Evolutionary conservation across 2,888 invertebrate species (phyloP).

Genomic region (Mythimna loreyi): DNA sequence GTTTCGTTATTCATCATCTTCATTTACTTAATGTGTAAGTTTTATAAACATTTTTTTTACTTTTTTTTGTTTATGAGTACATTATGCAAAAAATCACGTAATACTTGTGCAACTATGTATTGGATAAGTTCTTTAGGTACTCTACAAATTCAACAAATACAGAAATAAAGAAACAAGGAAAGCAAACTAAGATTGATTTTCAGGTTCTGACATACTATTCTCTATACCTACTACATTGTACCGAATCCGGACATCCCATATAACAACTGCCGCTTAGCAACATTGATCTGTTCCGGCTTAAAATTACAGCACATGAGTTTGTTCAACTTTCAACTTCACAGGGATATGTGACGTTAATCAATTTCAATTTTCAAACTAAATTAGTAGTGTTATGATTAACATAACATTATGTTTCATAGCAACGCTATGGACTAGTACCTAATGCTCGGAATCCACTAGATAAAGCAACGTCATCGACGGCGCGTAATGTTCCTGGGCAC

Average conservation of each 20-base stretch:
- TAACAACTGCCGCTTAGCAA: conserved; percentile 23
- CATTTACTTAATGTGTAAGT: too few species aligned
- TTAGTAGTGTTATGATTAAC: not conserved
- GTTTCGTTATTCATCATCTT: too few species aligned
- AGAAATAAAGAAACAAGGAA: not conserved
- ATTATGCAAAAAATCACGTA: too few species aligned
- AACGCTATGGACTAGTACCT: too few species aligned
- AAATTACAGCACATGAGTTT: conserved; percentile 18
- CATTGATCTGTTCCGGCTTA: conserved; percentile 34
- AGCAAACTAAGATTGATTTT: not conserved
- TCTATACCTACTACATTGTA: not conserved
- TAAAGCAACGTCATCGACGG: too few species aligned
- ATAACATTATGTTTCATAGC: not conserved
- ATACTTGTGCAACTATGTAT: too few species aligned
- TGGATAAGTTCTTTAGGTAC: too few species aligned
- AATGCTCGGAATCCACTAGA: too few species aligned
- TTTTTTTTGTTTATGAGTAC: too few species aligned
- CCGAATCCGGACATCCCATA: not conserved
- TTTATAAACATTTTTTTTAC: too few species aligned
- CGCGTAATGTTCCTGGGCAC: too few species aligned
- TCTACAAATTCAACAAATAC: not conserved
- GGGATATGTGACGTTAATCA: not conserved
- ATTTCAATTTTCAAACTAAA: not conserved
- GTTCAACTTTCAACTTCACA: conserved; percentile 19
- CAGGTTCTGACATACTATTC: not conserved